phyloP scores from a whole-genome alignment of 2,797 vertebrate species.

The Pangasius krempfi region DNA sequence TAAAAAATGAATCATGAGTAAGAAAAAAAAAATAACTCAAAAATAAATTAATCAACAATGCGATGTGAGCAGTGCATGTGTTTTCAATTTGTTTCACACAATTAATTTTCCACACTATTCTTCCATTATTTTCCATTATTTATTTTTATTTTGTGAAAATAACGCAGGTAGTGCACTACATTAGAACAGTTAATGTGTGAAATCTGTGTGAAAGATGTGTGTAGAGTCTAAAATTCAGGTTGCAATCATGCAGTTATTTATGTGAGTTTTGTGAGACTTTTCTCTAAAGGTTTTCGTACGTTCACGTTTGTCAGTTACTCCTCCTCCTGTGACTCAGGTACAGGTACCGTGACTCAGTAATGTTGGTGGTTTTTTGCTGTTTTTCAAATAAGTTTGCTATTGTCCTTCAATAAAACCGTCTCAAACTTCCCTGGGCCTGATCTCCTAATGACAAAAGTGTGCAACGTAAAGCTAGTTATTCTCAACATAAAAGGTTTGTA shows the following conservation, averaged over 20 bases:
- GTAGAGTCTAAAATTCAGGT: background rate
- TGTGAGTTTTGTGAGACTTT: background rate
- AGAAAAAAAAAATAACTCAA: no score
- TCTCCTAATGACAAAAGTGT: constrained; percentile 3
- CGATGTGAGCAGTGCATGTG: no score
- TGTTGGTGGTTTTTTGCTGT: background rate
- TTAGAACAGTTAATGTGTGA: background rate
- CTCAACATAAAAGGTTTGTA: constrained; percentile 46
- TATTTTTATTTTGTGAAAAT: background rate
- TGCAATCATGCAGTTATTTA: no score
- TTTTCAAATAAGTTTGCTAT: background rate
- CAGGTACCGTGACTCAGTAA: no score
- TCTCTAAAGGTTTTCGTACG: background rate
- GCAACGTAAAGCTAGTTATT: background rate
- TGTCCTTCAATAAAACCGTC: constrained; percentile 14
- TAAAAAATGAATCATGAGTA: background rate
- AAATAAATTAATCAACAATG: no score
- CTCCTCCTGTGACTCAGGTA: no score
- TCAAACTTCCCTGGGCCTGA: background rate
- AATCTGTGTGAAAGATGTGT: background rate
- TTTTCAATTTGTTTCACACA: no score
- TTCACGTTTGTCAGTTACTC: background rate
- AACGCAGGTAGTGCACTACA: background rate
- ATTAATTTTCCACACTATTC: background rate
- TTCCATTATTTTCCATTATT: background rate